phyloP scores from a whole-genome alignment of 2,888 invertebrate species.

The Orchesellides sinensis region DNA sequence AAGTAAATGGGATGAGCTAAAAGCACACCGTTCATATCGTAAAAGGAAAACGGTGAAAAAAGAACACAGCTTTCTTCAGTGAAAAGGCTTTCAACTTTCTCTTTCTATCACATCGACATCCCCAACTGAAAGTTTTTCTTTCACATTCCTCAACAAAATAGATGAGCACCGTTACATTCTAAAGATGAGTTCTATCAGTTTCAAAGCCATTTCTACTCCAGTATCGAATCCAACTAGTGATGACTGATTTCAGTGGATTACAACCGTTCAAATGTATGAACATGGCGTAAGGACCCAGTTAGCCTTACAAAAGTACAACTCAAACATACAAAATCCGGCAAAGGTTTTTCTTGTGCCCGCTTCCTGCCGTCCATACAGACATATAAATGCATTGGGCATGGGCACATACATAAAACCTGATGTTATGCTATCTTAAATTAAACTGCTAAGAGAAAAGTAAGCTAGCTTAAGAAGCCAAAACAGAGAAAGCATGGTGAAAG shows the following conservation, averaged over 20 bases:
- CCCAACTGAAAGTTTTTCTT: constrained; percentile 27
- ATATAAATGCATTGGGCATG: too few species aligned
- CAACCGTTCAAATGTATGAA: not conserved
- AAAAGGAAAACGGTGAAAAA: not conserved
- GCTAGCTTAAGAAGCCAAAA: too few species aligned
- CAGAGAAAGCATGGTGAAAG: too few species aligned
- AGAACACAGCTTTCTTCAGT: constrained; percentile 12
- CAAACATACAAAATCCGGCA: too few species aligned
- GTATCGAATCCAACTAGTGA: not conserved
- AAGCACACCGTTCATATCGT: constrained; percentile 38
- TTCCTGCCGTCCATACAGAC: too few species aligned
- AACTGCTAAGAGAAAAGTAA: too few species aligned
- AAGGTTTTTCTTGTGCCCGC: not conserved
- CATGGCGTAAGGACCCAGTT: not conserved
- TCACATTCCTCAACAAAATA: constrained; percentile 14
- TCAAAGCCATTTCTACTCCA: constrained; percentile 11
- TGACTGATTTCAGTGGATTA: constrained; percentile 29
- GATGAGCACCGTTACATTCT: constrained; percentile 33
- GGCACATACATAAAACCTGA: too few species aligned
- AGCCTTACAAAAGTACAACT: too few species aligned
- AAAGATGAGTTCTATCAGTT: constrained; percentile 31
- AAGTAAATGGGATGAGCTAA: constrained; percentile 44
- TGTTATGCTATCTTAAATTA: too few species aligned
- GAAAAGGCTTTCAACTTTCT: constrained; percentile 32
- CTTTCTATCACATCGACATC: constrained; percentile 30